These are phyloP conservation scores for Trichechus manatus DNA, from an alignment of 2,113 vertebrate species.

Conservation along the genomic window DNA sequence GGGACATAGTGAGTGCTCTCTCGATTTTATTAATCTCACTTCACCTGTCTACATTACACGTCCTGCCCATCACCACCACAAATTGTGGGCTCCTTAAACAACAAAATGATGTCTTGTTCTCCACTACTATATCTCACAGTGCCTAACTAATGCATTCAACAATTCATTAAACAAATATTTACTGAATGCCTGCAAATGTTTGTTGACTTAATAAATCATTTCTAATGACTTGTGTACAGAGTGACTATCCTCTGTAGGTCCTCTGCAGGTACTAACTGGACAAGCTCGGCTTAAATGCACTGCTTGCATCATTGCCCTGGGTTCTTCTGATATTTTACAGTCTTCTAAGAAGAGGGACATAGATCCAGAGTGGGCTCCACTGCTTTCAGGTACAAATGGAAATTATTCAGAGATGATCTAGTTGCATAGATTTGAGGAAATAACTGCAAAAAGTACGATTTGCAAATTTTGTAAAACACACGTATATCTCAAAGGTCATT, in stretches of 20 bases:
- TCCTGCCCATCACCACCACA: too few relatives aligned
- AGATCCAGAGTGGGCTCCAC: not conserved
- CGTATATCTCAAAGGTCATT: not conserved
- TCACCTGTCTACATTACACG: not conserved
- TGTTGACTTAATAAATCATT: conserved; percentile 47
- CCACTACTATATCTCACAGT: not conserved
- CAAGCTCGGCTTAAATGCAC: not conserved
- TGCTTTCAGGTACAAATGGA: not conserved
- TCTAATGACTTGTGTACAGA: not conserved
- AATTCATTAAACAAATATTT: conserved; percentile 53
- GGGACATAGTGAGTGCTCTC: not conserved
- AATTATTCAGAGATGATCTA: not conserved
- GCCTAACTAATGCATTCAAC: not conserved
- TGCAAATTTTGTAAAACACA: not conserved
- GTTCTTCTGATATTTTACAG: not conserved
- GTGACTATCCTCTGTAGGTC: not conserved
- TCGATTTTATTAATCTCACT: not conserved
- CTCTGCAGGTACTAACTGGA: not conserved
- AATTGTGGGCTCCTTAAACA: not conserved
- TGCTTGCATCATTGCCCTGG: not conserved
- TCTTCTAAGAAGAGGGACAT: not conserved
- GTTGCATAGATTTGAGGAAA: not conserved
- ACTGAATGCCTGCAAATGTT: not conserved
- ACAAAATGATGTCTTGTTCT: not conserved
- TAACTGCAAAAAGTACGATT: not conserved